A percentile compares a stretch with the other conserved stretches of the same genome.
Conservation (phyloP, 2,797 vertebrate genomes). For the Enteromius viviparus region DNA sequence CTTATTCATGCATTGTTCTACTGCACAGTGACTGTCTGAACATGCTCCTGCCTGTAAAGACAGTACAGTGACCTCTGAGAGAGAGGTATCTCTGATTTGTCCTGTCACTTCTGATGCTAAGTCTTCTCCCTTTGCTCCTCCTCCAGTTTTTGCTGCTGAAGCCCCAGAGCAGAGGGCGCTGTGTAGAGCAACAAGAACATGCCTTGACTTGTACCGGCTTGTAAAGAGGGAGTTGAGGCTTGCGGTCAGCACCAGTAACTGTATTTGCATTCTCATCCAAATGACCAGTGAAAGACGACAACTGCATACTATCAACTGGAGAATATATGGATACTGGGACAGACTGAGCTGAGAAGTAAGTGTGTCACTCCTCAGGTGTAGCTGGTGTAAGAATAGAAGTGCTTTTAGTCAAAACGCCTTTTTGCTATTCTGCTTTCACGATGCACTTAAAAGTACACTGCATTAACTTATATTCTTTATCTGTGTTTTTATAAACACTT, state of each 20-base stretch:
- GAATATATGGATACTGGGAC: slow-evolving; percentile 19
- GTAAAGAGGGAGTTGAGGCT: slow-evolving; percentile 63
- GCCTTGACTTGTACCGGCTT: slow-evolving; percentile 79
- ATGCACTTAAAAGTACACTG: background rate
- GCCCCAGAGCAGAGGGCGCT: slow-evolving; percentile 68
- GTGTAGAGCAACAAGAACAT: slow-evolving; percentile 77
- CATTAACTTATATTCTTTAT: too few species aligned
- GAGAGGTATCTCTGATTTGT: slow-evolving; percentile 34
- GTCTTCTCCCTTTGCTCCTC: slow-evolving; percentile 60
- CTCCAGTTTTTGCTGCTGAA: slow-evolving; percentile 67
- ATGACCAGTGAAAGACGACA: slow-evolving; percentile 64
- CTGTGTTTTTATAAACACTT: background rate
- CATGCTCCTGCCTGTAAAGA: slow-evolving; percentile 17
- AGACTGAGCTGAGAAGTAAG: slow-evolving; percentile 29
- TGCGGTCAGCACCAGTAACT: slow-evolving; percentile 68
- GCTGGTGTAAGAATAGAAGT: slow-evolving; percentile 13
- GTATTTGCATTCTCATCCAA: slow-evolving; percentile 56
- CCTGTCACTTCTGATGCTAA: slow-evolving; percentile 33
- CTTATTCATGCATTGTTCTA: background rate
- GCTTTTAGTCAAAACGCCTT: background rate
- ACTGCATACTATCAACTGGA: slow-evolving; percentile 47
- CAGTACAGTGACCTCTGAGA: slow-evolving; percentile 8
- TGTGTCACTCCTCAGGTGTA: slow-evolving; percentile 12
- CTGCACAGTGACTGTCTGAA: background rate
- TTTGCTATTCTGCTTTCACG: background rate